Base-by-base conservation (phyloP, 2,888 invertebrate genomes). In the Camponotus fellah region DNA sequence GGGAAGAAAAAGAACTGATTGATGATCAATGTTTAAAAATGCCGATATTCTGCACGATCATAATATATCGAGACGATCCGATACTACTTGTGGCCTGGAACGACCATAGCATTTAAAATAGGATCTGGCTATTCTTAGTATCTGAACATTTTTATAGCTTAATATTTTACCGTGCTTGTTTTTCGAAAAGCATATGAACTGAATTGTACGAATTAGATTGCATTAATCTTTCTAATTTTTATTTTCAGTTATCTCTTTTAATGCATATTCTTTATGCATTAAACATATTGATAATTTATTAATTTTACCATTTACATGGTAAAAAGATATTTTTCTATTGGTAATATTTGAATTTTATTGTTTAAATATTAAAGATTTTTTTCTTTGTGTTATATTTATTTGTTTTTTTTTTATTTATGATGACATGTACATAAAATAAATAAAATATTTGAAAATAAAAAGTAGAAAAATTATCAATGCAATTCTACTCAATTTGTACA, bases 1-100 rank as follows among this genome's bases (percentile, higher is more conserved):
- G 95, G 95, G 79, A 96, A 96, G 92, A 97, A 94, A 82, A 75
- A 77, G 26, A 66, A 53, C 26, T 10, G 21, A n/a, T 56, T 53
- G 53, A 43, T 8, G 17, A 77, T 8, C 14, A 40, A n/a, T 5
- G 14, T 43, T 58, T 79, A 40, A 77, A 43, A 26, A 68, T 46
- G 69, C 40, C 74, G 68, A 46, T 83, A 66, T 83, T 71, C 10
- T 60, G 49, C n/a, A 32, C 56, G 62, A 60, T 60, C 43, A 79
- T 65, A 14, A 46, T 60, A 32, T 37, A 43, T 68, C 60, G 71
- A 53, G 8, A 71, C 60, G 66, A 85, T 71, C 53, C 84, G 72
- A 84, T 5, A 43, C 37, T 71, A 58, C 66, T 75, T 17, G 68
- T 40, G 82, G 66, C 82, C 53, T 82, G 46, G 40, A 58, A 21